Evolutionary conservation across 2,797 vertebrate genomes (phyloP).

Genomic region (Oophaga sylvatica): DNA sequence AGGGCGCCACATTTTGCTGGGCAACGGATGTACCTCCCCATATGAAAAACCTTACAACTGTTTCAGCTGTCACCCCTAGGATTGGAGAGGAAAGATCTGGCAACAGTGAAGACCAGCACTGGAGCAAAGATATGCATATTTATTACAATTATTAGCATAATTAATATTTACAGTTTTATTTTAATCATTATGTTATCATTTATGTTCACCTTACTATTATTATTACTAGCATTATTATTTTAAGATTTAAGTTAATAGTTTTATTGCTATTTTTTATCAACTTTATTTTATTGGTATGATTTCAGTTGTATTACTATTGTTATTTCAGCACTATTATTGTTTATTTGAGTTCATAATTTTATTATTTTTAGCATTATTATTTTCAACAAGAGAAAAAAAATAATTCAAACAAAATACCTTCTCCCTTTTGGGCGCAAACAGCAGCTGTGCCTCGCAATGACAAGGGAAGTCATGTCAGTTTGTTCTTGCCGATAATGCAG

Average conservation of each 20-base stretch:
- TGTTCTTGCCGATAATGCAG: slow-evolving; percentile 29
- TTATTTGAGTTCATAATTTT: background rate
- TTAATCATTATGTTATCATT: too few relatives aligned
- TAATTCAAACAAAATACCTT: background rate
- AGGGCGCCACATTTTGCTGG: too few relatives aligned
- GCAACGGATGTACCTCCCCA: too few relatives aligned
- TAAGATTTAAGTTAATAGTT: background rate
- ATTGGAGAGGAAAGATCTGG: too few relatives aligned
- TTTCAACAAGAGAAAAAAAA: background rate
- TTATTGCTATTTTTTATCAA: background rate
- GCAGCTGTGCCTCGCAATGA: slow-evolving; percentile 19
- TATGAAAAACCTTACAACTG: too few relatives aligned
- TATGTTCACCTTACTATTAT: too few relatives aligned
- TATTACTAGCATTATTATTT: too few relatives aligned
- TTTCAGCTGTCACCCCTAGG: too few relatives aligned
- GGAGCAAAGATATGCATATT: too few relatives aligned
- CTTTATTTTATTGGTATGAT: background rate
- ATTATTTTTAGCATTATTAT: background rate
- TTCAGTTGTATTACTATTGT: background rate
- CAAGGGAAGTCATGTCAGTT: slow-evolving; percentile 16
- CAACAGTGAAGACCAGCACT: too few relatives aligned
- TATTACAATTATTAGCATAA: too few relatives aligned
- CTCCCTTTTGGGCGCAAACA: background rate
- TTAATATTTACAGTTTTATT: too few relatives aligned
- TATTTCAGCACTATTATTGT: background rate